Conservation (phyloP, 2,113 vertebrate species). For the Xenopus laevis region DNA sequence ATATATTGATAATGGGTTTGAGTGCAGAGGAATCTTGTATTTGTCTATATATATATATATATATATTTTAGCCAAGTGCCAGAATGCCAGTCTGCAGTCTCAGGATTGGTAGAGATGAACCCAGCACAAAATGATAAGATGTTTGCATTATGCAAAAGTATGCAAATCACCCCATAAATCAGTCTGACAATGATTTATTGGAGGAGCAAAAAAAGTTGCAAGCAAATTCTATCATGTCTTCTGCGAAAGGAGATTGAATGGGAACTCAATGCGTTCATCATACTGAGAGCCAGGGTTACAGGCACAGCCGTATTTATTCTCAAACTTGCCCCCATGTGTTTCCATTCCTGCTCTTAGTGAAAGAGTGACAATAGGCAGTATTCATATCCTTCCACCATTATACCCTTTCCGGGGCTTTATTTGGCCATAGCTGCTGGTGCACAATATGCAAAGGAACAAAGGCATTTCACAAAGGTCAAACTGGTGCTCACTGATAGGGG, state of each 20-base stretch:
- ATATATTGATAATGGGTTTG: too few relatives aligned
- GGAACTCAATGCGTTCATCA: background rate
- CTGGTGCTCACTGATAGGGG: slow-evolving; percentile 11
- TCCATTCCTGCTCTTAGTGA: slow-evolving; percentile 30
- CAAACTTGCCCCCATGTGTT: slow-evolving; percentile 21
- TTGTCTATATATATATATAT: too few relatives aligned
- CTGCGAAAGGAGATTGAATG: background rate
- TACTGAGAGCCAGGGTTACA: background rate
- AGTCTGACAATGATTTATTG: slow-evolving; percentile 35
- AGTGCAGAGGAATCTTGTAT: too few relatives aligned
- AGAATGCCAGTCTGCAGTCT: too few relatives aligned
- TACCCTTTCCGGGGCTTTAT: background rate
- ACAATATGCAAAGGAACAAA: slow-evolving; percentile 27
- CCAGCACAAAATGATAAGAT: background rate
- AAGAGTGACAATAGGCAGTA: slow-evolving; percentile 28
- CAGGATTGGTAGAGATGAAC: background rate
- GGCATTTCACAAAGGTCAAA: slow-evolving; percentile 35
- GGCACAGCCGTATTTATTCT: slow-evolving; percentile 18
- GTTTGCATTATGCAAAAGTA: slow-evolving; percentile 22
- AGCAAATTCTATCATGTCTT: slow-evolving; percentile 25
- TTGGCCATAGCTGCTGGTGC: slow-evolving; percentile 14
- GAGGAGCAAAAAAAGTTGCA: slow-evolving; percentile 15
- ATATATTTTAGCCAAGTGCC: too few relatives aligned
- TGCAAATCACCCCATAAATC: slow-evolving; percentile 43
- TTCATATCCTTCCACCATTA: slow-evolving; percentile 24